Conservation (phyloP, 2,888 invertebrate genomes). For the Rotaria magnacalcarata region DNA sequence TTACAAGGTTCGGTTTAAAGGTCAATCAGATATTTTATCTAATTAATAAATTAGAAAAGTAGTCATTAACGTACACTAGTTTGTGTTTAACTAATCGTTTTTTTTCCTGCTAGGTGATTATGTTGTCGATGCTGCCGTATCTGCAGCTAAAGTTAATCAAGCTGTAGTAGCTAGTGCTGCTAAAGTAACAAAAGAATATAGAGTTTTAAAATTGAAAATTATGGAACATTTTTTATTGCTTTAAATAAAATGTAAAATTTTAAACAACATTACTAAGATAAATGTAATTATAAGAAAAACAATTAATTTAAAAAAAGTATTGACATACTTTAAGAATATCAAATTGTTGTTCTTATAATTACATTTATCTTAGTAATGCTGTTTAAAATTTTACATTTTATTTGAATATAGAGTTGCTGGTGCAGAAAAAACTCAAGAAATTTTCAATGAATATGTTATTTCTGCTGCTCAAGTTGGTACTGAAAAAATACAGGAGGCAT, state of each 20-base stretch:
- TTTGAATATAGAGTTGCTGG: not conserved
- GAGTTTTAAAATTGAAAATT: not conserved
- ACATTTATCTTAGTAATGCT: too few relatives aligned
- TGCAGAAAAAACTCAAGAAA: not conserved
- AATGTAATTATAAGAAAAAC: not conserved
- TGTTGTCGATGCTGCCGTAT: not conserved
- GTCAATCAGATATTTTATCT: too few relatives aligned
- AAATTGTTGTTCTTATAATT: too few relatives aligned
- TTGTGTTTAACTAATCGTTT: not conserved
- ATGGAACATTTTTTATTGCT: not conserved
- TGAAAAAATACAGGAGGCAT: not conserved
- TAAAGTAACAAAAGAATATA: not conserved
- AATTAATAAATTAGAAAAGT: not conserved
- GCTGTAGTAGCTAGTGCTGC: not conserved
- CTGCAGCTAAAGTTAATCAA: not conserved
- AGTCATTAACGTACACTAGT: not conserved
- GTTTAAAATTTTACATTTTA: too few relatives aligned
- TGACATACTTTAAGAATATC: not conserved
- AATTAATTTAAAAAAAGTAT: not conserved
- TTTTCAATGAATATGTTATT: not conserved
- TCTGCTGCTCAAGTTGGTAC: not conserved
- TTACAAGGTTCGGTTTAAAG: too few relatives aligned
- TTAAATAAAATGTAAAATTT: too few relatives aligned
- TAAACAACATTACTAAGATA: not conserved
- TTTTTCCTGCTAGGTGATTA: not conserved